Percentiles rank a stretch among this genome's conserved stretches.
phyloP scores from a whole-genome alignment of 2,797 vertebrate genomes.

The Hapalemur alaotrensis region DNA sequence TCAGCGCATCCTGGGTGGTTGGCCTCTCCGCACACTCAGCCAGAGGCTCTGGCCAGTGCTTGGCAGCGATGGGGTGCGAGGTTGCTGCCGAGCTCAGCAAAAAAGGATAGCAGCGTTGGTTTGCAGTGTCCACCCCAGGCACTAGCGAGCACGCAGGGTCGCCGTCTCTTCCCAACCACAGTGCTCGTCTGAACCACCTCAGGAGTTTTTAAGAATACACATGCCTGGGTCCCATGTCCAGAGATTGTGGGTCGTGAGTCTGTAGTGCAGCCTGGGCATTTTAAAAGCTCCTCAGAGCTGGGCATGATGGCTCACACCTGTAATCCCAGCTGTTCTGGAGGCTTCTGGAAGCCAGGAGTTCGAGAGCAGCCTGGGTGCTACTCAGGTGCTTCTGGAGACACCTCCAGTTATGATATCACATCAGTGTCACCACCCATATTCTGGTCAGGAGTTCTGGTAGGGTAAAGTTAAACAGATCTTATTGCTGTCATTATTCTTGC shows the following conservation, averaged over 20 bases:
- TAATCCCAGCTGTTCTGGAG: background rate
- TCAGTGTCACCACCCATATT: background rate
- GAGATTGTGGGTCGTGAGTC: background rate
- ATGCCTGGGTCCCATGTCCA: background rate
- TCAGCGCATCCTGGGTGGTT: background rate
- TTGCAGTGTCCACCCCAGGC: background rate
- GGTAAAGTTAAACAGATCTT: background rate
- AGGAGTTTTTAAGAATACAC: background rate
- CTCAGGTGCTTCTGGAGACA: background rate
- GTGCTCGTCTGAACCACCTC: background rate
- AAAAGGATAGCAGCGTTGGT: background rate
- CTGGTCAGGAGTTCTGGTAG: background rate
- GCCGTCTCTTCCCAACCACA: background rate
- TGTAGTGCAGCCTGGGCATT: background rate
- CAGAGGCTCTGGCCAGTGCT: background rate
- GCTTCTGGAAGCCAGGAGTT: background rate
- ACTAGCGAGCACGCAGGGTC: background rate
- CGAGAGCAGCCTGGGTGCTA: background rate
- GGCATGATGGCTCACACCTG: background rate
- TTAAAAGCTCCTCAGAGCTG: background rate
- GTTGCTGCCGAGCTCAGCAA: background rate
- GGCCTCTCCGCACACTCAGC: background rate
- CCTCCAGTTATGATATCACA: background rate
- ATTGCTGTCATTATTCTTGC: background rate
- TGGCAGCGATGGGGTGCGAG: background rate